These are phyloP conservation scores for Bathynomus jamesi DNA, from an alignment of 1,140 invertebrate species.

Conservation along the genomic window DNA sequence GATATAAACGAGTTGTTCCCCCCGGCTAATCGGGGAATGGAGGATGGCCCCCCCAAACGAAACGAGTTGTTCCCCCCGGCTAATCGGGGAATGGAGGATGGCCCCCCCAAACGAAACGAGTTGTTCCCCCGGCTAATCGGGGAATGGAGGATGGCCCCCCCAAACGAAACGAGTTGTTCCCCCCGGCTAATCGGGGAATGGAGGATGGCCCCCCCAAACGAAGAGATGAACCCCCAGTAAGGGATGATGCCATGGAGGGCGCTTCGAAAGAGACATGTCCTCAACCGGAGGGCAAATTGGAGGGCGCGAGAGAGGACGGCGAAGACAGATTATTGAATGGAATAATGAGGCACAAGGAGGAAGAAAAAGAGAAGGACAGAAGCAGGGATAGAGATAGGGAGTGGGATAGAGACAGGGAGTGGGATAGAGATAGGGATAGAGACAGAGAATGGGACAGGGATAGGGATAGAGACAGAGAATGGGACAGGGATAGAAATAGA, in stretches of 20 bases:
- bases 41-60: no score
- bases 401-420: conserved; percentile 13
- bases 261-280: not conserved
- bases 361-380: conserved; percentile 11
- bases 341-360: not conserved
- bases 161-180: no score
- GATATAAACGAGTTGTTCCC: no score
- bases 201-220: conserved; percentile 14
- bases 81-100: no score
- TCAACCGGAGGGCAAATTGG: not conserved
- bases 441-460: conserved; percentile 40
- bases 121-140: no score
- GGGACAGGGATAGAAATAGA: conserved; percentile 22
- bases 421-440: conserved; percentile 22
- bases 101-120: no score
- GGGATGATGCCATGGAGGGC: conserved; percentile 5
- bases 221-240: conserved; percentile 21
- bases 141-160: no score
- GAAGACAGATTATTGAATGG: not conserved
- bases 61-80: no score
- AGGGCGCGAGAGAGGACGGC: not conserved
- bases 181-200: no score
- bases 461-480: conserved; percentile 21
- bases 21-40: no score
- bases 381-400: conserved; percentile 8